Conservation (phyloP, 2,797 vertebrate genomes). For the Carduelis carduelis region DNA sequence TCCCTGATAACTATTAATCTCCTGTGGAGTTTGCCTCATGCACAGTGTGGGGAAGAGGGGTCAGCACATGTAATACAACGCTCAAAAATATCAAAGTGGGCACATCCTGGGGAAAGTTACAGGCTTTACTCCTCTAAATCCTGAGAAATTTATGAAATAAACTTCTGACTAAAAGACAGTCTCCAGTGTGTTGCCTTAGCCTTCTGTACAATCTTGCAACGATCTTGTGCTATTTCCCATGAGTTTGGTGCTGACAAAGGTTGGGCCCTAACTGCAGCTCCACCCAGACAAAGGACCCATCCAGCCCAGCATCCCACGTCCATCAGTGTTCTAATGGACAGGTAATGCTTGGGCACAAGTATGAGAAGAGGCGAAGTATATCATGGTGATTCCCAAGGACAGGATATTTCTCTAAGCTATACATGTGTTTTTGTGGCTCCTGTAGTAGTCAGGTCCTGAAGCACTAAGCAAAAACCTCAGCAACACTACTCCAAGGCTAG, state of each 20-base stretch:
- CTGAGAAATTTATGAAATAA: neutral
- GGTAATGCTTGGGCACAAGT: neutral
- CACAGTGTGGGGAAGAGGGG: neutral
- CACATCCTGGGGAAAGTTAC: neutral
- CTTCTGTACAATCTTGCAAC: neutral
- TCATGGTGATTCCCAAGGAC: neutral
- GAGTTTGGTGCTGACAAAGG: neutral
- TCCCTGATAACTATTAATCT: neutral
- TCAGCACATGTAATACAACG: neutral
- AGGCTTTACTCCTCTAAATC: neutral
- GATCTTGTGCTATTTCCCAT: neutral
- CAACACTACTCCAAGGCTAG: neutral
- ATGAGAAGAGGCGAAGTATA: neutral
- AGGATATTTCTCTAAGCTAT: neutral
- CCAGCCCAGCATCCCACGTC: neutral
- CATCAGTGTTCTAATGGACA: neutral
- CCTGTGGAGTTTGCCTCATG: neutral
- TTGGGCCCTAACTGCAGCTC: neutral
- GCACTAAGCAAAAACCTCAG: neutral
- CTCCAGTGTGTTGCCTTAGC: neutral
- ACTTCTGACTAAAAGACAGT: neutral
- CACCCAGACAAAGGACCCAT: neutral
- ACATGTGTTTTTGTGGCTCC: neutral
- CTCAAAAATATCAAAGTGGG: neutral
- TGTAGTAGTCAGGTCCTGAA: neutral